phyloP scores from a whole-genome alignment of 2,888 invertebrate genomes.

The Anarsia innoxiella region DNA sequence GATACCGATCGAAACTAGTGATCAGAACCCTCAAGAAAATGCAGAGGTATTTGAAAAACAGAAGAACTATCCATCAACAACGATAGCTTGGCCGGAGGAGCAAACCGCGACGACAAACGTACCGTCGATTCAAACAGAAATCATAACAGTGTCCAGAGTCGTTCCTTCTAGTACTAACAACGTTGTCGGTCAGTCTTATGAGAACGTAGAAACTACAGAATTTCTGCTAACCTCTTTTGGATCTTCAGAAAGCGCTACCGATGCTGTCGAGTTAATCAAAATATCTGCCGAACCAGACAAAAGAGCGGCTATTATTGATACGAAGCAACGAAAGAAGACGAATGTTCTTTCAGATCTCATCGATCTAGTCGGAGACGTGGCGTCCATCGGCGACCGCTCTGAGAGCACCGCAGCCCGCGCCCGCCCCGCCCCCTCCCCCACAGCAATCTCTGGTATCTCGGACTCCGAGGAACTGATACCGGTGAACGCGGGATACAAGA shows the following conservation, averaged over 20 bases:
- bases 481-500: constrained; percentile 61
- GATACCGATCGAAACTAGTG: constrained; percentile 60
- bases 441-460: constrained; percentile 26
- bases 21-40: constrained; percentile 56
- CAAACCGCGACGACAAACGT: constrained; percentile 31
- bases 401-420: constrained; percentile 27
- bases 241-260: constrained; percentile 53
- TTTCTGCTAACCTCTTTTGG: constrained; percentile 47
- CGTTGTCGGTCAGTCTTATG: constrained; percentile 37
- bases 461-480: constrained; percentile 65
- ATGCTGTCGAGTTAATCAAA: constrained; percentile 55
- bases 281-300: constrained; percentile 41
- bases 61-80: constrained; percentile 33
- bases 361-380: constrained; percentile 63
- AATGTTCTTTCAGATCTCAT: constrained; percentile 57
- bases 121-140: constrained; percentile 32
- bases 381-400: constrained; percentile 57
- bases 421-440: neutral
- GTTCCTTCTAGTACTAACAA: constrained; percentile 28
- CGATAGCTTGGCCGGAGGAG: constrained; percentile 23
- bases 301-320: constrained; percentile 46
- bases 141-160: constrained; percentile 36
- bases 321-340: constrained; percentile 34
- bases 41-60: constrained; percentile 42
- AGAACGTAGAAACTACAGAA: constrained; percentile 58